Percentiles rank a stretch among this genome's conserved stretches.
Conservation (phyloP, 1,140 invertebrate species). For the Rhizoglyphus robini region DNA sequence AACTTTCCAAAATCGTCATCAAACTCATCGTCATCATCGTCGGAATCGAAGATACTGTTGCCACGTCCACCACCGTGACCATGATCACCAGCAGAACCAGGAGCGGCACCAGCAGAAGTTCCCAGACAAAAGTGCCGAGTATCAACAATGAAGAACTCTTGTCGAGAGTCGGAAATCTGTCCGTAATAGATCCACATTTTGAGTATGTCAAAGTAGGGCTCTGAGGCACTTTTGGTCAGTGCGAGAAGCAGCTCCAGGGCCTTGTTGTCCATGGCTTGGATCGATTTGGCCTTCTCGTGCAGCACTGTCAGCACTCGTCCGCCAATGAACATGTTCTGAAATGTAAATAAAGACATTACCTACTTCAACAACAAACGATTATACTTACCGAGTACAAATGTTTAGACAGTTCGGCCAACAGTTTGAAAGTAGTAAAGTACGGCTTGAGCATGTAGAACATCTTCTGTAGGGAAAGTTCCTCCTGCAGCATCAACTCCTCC, state of each 20-base stretch:
- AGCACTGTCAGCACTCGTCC: conserved; percentile 69
- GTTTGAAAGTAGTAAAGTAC: conserved; percentile 63
- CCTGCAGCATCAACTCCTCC: conserved; percentile 58
- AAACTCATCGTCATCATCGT: conserved; percentile 11
- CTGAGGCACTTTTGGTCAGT: conserved; percentile 46
- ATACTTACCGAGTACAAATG: conserved; percentile 20
- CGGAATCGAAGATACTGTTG: not conserved
- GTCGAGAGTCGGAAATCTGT: conserved; percentile 73
- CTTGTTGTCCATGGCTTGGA: conserved; percentile 51
- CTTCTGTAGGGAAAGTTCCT: conserved; percentile 67
- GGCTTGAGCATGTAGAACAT: conserved; percentile 78
- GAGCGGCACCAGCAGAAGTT: no score
- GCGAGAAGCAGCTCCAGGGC: conserved; percentile 62
- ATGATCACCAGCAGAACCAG: not conserved
- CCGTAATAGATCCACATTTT: conserved; percentile 91
- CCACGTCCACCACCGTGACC: not conserved
- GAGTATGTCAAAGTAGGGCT: conserved; percentile 80
- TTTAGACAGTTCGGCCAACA: conserved; percentile 54
- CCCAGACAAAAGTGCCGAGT: conserved; percentile 45
- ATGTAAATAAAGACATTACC: not conserved
- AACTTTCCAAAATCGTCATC: conserved; percentile 16
- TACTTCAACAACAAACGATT: not conserved
- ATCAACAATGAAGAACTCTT: conserved; percentile 83
- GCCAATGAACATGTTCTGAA: conserved; percentile 57
- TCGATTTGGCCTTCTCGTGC: conserved; percentile 61